Evolutionary conservation across 2,113 vertebrate species (phyloP), one percentile per base, ranked within the genome.

Genomic region (Apteryx mantelli): DNA sequence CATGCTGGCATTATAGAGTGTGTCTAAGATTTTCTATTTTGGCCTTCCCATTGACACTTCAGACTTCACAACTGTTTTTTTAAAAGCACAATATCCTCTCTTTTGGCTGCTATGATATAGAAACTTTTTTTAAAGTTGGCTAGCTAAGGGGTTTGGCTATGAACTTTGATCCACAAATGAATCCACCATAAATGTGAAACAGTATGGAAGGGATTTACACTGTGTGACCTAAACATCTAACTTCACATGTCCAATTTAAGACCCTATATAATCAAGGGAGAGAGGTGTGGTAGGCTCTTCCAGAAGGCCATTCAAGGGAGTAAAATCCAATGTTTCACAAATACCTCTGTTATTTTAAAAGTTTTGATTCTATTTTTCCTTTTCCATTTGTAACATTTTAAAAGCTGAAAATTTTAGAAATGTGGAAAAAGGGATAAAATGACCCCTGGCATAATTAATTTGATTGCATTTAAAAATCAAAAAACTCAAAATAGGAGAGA

Each of bases 41-140:
- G 88, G 28, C 68, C n/a, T 81, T 91, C 56, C 46, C 60, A 30
- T 34, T 66, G 44, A 71, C 52, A 44, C 75, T 63, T 6, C 7
- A 88, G 53, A 70, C 55, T 94, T 95, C 64, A 95, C 25, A 94
- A 66, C 52, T 21, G 3, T 38, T 70, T 66, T 91, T 90, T 77
- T 91, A 64, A 91, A 91, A 91, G 50, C 68, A 93, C 55, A 93
- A 63, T 66, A 78, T 84, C 55, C 44, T 90, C 61, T 88, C 56
- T 89, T 89, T 78, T 89, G 38, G 74, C 61, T 82, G 53, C 63
- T 76, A 80, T 65, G 89, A 75, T 78, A 75, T 34, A 93, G 64
- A 90, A 92, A 78, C 13, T 68, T 95, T 92, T 69, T 68, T 25
- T 0, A 68, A 94, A 68, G 38, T 61, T 46, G 61, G 18, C 38